Conservation (phyloP, 2,888 invertebrate genomes). For the Gryllus longicercus region DNA sequence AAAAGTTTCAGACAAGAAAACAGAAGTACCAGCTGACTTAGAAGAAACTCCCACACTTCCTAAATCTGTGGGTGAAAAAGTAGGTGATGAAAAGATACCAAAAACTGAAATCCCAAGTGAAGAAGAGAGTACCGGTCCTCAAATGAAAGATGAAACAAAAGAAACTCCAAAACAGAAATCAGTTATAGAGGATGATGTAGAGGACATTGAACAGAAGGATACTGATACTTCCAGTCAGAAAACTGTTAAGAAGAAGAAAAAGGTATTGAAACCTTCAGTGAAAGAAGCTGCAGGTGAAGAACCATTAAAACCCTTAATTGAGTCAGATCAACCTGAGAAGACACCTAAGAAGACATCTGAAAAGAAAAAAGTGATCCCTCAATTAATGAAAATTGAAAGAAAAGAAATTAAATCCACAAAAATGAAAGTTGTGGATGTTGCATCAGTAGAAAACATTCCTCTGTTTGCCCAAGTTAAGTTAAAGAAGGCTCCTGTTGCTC, state of each 20-base stretch:
- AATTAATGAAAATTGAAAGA: constrained; percentile 59
- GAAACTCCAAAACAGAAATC: not conserved
- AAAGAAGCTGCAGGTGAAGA: not conserved
- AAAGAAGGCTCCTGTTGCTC: constrained; percentile 56
- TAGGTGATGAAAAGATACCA: constrained; percentile 36
- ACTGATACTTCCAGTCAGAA: not conserved
- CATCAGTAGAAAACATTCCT: constrained; percentile 48
- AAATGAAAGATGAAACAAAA: not conserved
- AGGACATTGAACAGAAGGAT: not conserved
- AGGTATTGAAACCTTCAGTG: not conserved
- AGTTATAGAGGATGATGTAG: not conserved
- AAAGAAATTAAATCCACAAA: constrained; percentile 53
- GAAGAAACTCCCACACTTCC: constrained; percentile 38
- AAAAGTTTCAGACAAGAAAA: not conserved
- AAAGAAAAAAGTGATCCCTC: constrained; percentile 35
- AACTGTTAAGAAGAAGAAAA: not conserved
- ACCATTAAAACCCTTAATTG: constrained; percentile 21
- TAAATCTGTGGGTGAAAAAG: constrained; percentile 39
- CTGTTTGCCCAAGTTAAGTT: constrained; percentile 66
- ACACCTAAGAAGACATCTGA: constrained; percentile 21
- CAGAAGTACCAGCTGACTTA: too few relatives aligned
- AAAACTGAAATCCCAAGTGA: not conserved
- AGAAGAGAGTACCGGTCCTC: constrained; percentile 43
- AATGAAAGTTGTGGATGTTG: constrained; percentile 57
- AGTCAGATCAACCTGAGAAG: constrained; percentile 21